Percentiles rank a stretch among this genome's conserved stretches.
These are phyloP conservation scores for Stenotaenia linearis DNA, from an alignment of 2,888 invertebrate species.

Conservation along the genomic window DNA sequence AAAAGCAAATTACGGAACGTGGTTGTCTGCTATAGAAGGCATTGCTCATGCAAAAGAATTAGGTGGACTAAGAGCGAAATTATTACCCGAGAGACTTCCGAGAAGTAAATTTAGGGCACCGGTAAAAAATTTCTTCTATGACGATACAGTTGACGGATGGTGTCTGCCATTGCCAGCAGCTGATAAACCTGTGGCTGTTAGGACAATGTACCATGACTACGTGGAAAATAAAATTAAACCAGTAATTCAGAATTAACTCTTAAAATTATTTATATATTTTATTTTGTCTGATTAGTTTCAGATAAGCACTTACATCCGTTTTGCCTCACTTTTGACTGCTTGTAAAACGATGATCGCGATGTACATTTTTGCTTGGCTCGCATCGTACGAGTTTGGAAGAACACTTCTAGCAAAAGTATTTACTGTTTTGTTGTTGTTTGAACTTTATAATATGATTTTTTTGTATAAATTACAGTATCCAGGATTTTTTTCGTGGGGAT, in stretches of 20 bases:
- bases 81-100: constrained; percentile 62
- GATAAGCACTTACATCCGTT: constrained; percentile 65
- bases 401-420: constrained; percentile 55
- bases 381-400: constrained; percentile 59
- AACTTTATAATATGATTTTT: constrained; percentile 31
- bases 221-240: constrained; percentile 65
- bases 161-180: constrained; percentile 74
- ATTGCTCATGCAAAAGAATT: constrained; percentile 62
- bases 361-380: constrained; percentile 57
- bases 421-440: no score
- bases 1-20: constrained; percentile 75
- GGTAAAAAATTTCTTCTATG: constrained; percentile 41
- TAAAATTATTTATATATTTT: constrained; percentile 49
- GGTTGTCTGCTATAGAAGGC: constrained; percentile 78
- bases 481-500: constrained; percentile 64
- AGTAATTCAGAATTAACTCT: constrained; percentile 53
- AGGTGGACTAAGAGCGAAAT: constrained; percentile 57
- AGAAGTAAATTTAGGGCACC: neutral
- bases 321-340: constrained; percentile 53
- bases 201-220: constrained; percentile 71
- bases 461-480: constrained; percentile 56
- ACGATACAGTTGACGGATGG: constrained; percentile 53
- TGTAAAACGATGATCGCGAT: constrained; percentile 55
- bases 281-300: constrained; percentile 51
- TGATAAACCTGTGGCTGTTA: constrained; percentile 72